A percentile compares a stretch with the other conserved stretches of the same genome.
These are phyloP conservation scores for Elysia crispata DNA, from an alignment of 2,888 invertebrate genomes.

Conservation along the genomic window DNA sequence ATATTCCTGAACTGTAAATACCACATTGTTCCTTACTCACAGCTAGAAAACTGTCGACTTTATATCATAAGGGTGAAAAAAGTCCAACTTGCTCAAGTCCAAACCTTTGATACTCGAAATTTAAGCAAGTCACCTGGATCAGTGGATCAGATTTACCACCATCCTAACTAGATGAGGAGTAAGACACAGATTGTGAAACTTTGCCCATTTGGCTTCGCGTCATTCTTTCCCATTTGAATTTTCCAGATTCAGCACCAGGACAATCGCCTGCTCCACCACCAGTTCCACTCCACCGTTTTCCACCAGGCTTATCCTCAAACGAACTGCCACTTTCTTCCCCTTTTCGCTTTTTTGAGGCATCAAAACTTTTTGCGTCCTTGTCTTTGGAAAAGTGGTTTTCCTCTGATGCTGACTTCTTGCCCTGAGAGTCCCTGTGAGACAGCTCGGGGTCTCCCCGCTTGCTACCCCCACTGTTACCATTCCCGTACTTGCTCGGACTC, in stretches of 20 bases:
- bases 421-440: not conserved
- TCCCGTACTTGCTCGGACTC: not conserved
- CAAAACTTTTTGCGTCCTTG: too few relatives aligned
- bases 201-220: slow-evolving; percentile 64
- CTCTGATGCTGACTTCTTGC: not conserved
- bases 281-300: not conserved
- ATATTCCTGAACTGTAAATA: too few relatives aligned
- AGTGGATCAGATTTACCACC: too few relatives aligned
- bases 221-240: slow-evolving; percentile 68
- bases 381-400: not conserved
- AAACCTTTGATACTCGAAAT: too few relatives aligned
- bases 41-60: too few relatives aligned
- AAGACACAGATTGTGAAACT: slow-evolving; percentile 45
- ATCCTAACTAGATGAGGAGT: not conserved
- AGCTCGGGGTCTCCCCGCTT: not conserved
- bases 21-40: too few relatives aligned
- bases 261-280: not conserved
- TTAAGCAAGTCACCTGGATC: too few relatives aligned
- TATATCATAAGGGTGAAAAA: too few relatives aligned
- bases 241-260: not conserved
- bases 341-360: not conserved
- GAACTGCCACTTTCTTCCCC: not conserved
- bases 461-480: not conserved
- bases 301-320: not conserved
- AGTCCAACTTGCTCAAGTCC: too few relatives aligned